These are phyloP conservation scores for Bubo scandiacus DNA, from an alignment of 2,113 vertebrate species.

Conservation along the genomic window DNA sequence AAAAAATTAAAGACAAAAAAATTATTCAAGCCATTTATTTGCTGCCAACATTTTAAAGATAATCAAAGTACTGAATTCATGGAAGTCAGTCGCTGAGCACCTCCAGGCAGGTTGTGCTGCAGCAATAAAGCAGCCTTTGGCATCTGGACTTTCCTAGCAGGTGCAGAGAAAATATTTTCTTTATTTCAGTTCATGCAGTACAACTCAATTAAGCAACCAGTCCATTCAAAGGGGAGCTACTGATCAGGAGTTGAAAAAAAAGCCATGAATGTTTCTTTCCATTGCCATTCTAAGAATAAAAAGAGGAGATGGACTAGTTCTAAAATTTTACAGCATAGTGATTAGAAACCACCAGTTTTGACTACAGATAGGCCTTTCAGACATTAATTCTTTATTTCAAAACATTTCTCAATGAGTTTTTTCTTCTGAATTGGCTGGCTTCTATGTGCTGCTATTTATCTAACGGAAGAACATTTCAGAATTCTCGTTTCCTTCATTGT, in stretches of 20 bases:
- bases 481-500: conserved; percentile 5
- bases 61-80: not conserved
- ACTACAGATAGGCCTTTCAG: conserved; percentile 59
- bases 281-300: not conserved
- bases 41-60: not conserved
- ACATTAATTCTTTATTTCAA: conserved; percentile 43
- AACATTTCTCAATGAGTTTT: conserved; percentile 54
- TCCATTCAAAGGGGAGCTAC: not conserved
- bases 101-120: not conserved
- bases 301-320: not conserved
- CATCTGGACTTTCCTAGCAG: not conserved
- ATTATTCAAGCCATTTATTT: not conserved
- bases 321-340: not conserved
- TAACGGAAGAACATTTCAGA: conserved; percentile 5
- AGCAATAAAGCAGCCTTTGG: not conserved
- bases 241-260: not conserved
- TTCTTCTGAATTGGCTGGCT: conserved; percentile 50
- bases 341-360: conserved; percentile 21
- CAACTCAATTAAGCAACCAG: not conserved
- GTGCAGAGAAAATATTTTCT: conserved; percentile 26
- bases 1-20: not conserved
- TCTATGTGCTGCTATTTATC: conserved; percentile 4
- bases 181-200: conserved; percentile 5
- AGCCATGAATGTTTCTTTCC: not conserved
- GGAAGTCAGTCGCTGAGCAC: not conserved